These are phyloP conservation scores for Dipodomys merriami DNA, from an alignment of 2,113 vertebrate species.

Conservation along the genomic window DNA sequence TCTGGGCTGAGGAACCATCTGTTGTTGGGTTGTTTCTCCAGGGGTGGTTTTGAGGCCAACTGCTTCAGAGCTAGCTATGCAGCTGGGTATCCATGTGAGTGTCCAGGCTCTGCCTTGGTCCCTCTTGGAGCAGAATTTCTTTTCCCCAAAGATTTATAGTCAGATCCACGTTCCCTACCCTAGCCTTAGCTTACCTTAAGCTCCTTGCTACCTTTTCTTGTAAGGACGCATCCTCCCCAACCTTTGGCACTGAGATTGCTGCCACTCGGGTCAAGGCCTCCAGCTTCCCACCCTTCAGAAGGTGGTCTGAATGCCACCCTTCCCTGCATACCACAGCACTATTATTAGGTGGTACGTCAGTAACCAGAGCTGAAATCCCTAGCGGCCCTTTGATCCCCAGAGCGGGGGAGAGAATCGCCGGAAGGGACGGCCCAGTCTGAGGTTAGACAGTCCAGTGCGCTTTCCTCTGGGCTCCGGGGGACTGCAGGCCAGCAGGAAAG, in stretches of 20 bases:
- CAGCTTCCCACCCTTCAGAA: background rate
- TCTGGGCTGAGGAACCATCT: background rate
- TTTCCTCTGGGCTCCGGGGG: constrained; percentile 63
- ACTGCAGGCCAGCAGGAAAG: constrained; percentile 69
- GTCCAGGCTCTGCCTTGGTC: background rate
- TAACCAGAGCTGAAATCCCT: constrained; percentile 8
- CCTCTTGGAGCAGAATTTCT: background rate
- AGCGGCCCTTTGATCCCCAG: constrained; percentile 70
- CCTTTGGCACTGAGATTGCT: background rate
- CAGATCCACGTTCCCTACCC: background rate
- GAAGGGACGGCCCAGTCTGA: constrained; percentile 77
- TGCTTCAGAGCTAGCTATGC: background rate
- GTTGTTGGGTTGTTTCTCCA: background rate
- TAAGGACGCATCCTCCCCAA: background rate
- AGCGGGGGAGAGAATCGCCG: constrained; percentile 82
- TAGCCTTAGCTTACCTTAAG: background rate
- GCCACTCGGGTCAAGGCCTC: background rate
- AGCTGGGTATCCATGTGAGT: background rate
- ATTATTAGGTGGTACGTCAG: constrained; percentile 54
- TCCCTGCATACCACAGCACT: background rate
- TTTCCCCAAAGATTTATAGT: too few relatives aligned
- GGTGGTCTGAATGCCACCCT: background rate
- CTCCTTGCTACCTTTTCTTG: background rate
- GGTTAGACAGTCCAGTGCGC: constrained; percentile 55
- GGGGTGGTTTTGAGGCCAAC: background rate